Base-by-base conservation (phyloP, 2,113 vertebrate genomes). In the Rhea americana region DNA sequence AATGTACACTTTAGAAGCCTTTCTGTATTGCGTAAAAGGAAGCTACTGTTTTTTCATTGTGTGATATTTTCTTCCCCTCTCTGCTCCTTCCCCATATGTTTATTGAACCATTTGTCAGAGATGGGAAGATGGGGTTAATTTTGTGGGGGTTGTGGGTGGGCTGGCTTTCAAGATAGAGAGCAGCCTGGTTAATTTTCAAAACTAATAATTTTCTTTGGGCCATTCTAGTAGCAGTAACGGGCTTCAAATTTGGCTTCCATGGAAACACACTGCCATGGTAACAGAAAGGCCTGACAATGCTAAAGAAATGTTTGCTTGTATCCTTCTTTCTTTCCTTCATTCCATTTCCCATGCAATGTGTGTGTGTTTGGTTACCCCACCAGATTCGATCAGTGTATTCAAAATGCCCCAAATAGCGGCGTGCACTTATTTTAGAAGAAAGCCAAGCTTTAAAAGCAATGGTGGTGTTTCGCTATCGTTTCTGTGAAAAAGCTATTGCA, bases 261-360 rank as follows among this genome's bases (percentile, higher is more conserved):
- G 96, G 97, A 95, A 97, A 97, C 97, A 43, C 18, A 95, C 82
- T 97, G 91, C 94, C 90, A 97, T 97, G 92, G 97, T 85, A 97
- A 97, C 97, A 32, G 76, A 91, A 90, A 92, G 72, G 25, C 89
- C 90, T 94, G 89, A 95, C 85, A 91, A 39, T 70, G 76, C 93
- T 59, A 75, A 90, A 72, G 91, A 86, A 90, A 72, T 85, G 67
- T 61, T 76, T 89, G 56, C 58, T 70, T 25, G 72, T 80, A 80
- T 26, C 65, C 89, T 41, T 77, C 68, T 61, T 76, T 68, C 19
- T 13, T 32, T 50, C 51, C 65, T 39, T 68, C 19, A 0, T 78
- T 61, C 41, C 45, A 35, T 88, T 80, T 58, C 25, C 63, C 16
- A 3, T 55, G 43, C 3, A 5, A 25, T 43, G 22, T 4, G 7